Percentiles rank a stretch among this genome's conserved stretches.
Conservation (phyloP, 2,113 vertebrate species). For the Anseranas semipalmata region DNA sequence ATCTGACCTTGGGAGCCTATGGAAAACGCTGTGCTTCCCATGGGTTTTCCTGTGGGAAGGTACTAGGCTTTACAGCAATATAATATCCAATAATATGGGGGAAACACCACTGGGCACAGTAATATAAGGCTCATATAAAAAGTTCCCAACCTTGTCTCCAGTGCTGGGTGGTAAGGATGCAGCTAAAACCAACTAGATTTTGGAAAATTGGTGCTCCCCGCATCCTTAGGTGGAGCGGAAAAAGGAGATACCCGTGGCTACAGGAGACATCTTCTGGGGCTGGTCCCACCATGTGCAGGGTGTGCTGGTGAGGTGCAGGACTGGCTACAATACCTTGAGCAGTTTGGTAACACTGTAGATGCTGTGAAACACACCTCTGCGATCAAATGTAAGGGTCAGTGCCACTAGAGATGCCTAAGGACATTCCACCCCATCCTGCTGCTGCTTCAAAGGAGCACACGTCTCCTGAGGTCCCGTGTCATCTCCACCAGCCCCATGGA, state of each 20-base stretch:
- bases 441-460: neutral
- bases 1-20: neutral
- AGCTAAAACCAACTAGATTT: neutral
- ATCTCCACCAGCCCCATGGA: neutral
- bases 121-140: fast-evolving
- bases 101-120: neutral
- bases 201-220: neutral
- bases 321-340: neutral
- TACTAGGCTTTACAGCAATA: fast-evolving
- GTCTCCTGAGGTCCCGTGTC: neutral
- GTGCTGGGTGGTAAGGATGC: neutral
- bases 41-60: neutral
- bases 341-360: neutral
- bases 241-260: fast-evolving
- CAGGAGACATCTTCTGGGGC: neutral
- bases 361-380: neutral
- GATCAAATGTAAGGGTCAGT: neutral
- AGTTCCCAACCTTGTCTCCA: neutral
- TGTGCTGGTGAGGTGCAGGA: neutral
- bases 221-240: fast-evolving
- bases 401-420: neutral
- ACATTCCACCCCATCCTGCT: neutral
- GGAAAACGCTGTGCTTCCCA: neutral
- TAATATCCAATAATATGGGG: fast-evolving
- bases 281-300: neutral